Percentiles rank a stretch among this genome's conserved stretches.
These are phyloP conservation scores for Peromyscus californicus DNA, from an alignment of 2,113 vertebrate species.

Conservation along the genomic window DNA sequence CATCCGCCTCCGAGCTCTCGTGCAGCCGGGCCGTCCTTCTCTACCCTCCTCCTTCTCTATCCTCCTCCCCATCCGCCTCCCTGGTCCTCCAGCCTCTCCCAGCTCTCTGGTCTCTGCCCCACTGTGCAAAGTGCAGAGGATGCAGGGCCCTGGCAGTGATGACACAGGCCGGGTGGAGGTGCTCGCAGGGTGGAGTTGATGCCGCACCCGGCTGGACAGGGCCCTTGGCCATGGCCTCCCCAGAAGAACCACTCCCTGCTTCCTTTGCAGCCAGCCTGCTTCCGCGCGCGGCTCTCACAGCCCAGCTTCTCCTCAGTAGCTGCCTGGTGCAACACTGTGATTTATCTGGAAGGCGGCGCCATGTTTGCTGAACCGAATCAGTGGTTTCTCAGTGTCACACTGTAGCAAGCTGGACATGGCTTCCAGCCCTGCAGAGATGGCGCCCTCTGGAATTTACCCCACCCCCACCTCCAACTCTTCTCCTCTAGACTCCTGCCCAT, in stretches of 20 bases:
- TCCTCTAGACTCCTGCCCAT: not conserved
- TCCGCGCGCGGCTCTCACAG: accelerated
- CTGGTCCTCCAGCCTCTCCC: not conserved
- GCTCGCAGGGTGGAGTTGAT: not conserved
- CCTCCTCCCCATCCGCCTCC: accelerated
- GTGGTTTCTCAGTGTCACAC: accelerated
- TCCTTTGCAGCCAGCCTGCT: accelerated
- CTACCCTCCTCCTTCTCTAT: too few species aligned
- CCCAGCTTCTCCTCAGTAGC: not conserved
- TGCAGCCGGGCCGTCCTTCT: not conserved
- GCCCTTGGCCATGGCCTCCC: accelerated
- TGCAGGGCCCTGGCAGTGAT: accelerated
- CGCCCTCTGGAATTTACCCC: not conserved
- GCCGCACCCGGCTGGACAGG: not conserved
- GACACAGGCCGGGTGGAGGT: accelerated
- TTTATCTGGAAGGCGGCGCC: not conserved
- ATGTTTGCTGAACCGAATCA: not conserved
- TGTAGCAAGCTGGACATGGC: not conserved
- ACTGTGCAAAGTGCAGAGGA: not conserved
- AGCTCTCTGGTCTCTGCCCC: not conserved
- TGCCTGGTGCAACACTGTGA: accelerated
- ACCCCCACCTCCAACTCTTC: too few species aligned
- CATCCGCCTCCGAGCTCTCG: not conserved
- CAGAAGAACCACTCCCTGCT: not conserved
- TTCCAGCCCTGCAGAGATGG: not conserved